phyloP scores from a whole-genome alignment of 2,113 vertebrate species.

The Sander lucioperca region DNA sequence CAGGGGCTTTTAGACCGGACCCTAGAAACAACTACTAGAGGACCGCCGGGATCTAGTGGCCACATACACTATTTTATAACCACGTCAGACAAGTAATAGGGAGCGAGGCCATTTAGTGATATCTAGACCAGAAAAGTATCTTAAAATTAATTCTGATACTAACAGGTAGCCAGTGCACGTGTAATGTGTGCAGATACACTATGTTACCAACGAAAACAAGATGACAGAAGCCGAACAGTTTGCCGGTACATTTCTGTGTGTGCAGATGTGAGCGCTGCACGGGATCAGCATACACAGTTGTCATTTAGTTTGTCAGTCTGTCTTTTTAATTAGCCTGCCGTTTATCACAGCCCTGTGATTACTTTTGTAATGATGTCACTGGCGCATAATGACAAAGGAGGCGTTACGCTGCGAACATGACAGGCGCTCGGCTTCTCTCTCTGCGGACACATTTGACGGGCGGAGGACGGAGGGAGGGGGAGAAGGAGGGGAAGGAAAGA shows the following conservation, averaged over 20 bases:
- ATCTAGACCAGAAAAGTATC: too few relatives aligned
- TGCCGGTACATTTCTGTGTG: constrained; percentile 15
- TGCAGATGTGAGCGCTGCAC: constrained; percentile 23
- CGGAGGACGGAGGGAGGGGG: constrained; percentile 36
- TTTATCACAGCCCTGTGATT: constrained; percentile 83
- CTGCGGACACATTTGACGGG: constrained; percentile 57
- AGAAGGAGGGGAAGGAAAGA: constrained; percentile 18
- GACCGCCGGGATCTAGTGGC: too few relatives aligned
- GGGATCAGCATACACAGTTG: constrained; percentile 48
- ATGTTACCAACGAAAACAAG: background rate
- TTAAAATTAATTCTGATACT: too few relatives aligned
- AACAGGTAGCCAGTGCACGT: too few relatives aligned
- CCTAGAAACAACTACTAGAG: too few relatives aligned
- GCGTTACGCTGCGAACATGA: constrained; percentile 79
- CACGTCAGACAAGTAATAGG: too few relatives aligned
- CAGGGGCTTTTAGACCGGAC: too few relatives aligned
- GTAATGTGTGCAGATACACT: background rate
- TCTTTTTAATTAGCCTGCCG: constrained; percentile 83
- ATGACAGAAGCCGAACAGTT: background rate
- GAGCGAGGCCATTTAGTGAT: too few relatives aligned
- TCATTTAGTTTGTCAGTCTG: constrained; percentile 69
- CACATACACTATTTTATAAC: too few relatives aligned
- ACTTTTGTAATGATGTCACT: constrained; percentile 85
- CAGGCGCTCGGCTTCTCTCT: constrained; percentile 68
- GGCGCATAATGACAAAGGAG: constrained; percentile 81